Evolutionary conservation across 2,888 invertebrate species (phyloP), one percentile per base, ranked within the genome.

Genomic region (Conchocele bisecta): DNA sequence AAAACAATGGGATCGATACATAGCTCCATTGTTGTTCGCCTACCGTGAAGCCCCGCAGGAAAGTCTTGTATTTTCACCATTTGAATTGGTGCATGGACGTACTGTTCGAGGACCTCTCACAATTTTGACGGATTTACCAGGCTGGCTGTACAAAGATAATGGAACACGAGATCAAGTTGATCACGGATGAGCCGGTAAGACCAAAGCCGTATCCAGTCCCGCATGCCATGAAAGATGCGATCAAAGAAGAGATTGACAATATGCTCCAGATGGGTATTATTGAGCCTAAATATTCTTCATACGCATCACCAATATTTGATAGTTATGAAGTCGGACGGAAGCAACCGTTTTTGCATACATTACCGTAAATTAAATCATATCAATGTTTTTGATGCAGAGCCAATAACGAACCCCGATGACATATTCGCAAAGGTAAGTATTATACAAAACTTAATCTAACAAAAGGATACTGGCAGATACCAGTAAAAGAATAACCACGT

Each of bases 391-490:
- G 75, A 78, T 37, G 56, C 70, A 0, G 81, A 78, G 56, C 79
- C 76, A 1, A 57, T 81, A 54, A 59, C 57, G 13, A 56, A 69
- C 29, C 31, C 65, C 0, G 81, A 77, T 2, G 51, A 59, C 17
- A 57, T 82, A 0, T 75, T 80, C 37, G 50, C 58, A 33, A 53
- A 22, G 51, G 57, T 41, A 59, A 48, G 22, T 78, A 50, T 41
- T 50, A 75, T 33, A 39, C 64, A 7, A 76, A 70, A 39, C 28
- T 75, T 7, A 75, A 76, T 48, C 37, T 67, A 17, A 54, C 64
- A 22, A 75, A 75, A 57, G 75, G 75, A 11, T 78, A 78, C 41
- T 78, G 75, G 75, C 78, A 78, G 33, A 65, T 76, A 31, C 61
- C 57, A 6, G 63, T 76, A 54, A 56, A 46, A 24, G 42, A 33